phyloP scores from a whole-genome alignment of 1,140 invertebrate species.

The Babylonia areolata region DNA sequence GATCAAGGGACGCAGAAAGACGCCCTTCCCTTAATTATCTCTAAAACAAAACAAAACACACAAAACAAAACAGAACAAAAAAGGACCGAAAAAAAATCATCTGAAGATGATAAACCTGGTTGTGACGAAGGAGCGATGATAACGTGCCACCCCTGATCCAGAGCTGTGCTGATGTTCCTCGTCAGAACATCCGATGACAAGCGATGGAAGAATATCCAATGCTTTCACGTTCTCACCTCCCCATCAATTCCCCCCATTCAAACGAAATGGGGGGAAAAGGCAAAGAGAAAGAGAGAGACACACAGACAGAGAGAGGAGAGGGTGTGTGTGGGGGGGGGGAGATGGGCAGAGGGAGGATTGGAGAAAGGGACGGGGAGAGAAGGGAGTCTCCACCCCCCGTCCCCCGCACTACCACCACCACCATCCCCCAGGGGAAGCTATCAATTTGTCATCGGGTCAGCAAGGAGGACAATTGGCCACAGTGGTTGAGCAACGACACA shows the following conservation, averaged over 20 bases:
- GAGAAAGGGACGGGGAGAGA: slow-evolving; percentile 3
- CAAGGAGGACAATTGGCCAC: slow-evolving; percentile 29
- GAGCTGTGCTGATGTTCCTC: too few species aligned
- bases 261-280: not conserved
- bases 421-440: slow-evolving; percentile 32
- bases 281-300: slow-evolving; percentile 1
- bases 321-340: not conserved
- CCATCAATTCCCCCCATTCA: not conserved
- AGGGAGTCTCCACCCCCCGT: too few species aligned
- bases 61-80: too few species aligned
- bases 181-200: not conserved
- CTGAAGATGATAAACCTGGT: too few species aligned
- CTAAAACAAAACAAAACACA: too few species aligned
- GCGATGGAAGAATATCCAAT: slow-evolving; percentile 14
- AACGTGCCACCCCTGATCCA: too few species aligned
- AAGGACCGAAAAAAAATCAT: too few species aligned
- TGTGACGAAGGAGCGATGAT: too few species aligned
- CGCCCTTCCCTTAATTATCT: too few species aligned
- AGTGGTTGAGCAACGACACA: slow-evolving; percentile 36
- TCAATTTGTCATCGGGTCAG: slow-evolving; percentile 37
- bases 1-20: too few species aligned
- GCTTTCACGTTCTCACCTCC: not conserved
- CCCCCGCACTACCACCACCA: too few species aligned
- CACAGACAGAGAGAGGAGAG: not conserved
- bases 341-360: not conserved